Evolutionary conservation across 1,140 invertebrate genomes (phyloP).

Genomic region (Zaprionus inermis): DNA sequence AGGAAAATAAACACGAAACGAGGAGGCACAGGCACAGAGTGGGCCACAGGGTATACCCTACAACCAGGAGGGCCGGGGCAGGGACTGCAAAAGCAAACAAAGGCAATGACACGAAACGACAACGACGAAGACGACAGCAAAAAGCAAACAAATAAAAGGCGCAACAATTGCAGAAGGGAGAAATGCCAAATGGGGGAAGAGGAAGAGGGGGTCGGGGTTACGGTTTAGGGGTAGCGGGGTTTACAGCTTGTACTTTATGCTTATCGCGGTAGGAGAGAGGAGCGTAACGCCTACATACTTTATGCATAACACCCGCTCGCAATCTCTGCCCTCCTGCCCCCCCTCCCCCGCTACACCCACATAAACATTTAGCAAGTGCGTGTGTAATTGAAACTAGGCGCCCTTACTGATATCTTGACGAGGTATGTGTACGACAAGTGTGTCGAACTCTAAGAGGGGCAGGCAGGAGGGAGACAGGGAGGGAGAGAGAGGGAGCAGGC

Average conservation of each 20-base stretch:
- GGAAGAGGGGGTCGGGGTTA: neutral
- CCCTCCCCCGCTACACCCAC: no score
- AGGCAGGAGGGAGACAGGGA: neutral
- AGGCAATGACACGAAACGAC: constrained; percentile 79
- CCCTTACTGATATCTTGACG: constrained; percentile 18
- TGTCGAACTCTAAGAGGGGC: neutral
- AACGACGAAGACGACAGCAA: constrained; percentile 49
- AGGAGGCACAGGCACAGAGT: neutral
- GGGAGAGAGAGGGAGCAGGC: neutral
- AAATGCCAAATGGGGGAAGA: neutral
- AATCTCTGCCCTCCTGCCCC: neutral
- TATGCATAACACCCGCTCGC: constrained; percentile 37
- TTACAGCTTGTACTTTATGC: neutral
- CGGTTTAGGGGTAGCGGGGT: neutral
- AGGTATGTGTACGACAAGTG: constrained; percentile 7
- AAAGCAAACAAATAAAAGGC: constrained; percentile 80
- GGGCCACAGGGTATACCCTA: neutral
- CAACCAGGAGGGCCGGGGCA: neutral
- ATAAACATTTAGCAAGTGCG: constrained; percentile 63
- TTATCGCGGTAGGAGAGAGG: neutral
- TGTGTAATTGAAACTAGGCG: constrained; percentile 80
- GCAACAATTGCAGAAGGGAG: constrained; percentile 70
- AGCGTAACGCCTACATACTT: constrained; percentile 19
- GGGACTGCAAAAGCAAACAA: constrained; percentile 74
- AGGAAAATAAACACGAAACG: constrained; percentile 71